Base-by-base conservation (phyloP, 2,113 vertebrate species). In the Chunga burmeisteri region DNA sequence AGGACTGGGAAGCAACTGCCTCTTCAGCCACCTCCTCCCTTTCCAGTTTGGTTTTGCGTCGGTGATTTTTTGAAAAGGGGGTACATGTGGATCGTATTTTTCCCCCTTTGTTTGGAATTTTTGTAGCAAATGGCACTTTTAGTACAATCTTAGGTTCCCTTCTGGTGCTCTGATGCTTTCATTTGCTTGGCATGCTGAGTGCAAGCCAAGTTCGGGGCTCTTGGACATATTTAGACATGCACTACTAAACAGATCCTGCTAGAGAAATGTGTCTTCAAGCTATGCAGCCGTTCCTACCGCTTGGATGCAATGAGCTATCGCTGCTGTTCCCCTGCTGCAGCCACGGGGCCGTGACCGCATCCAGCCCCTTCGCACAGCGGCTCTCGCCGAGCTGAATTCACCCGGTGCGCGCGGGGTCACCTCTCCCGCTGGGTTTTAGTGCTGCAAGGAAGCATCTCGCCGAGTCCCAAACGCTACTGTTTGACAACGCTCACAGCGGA, bases 191-290 rank as follows among this genome's bases (percentile, higher is more conserved):
- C 88, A 93, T 83, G 91, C 90, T 10, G 40, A 81, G 78, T 1
- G 10, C 59, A 66, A 88, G 96, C 95, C 94, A 96, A 95, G 90
- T 95, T 95, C 3, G 27, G 90, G 88, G 94, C 96, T 96, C 87
- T 88, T 96, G 90, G 94, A 95, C 95, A 92, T 97, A 96, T 96
- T 97, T 95, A 96, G 91, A 61, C 77, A 97, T 87, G 91, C 93
- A 30, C 96, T 81, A 75, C 81, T 87, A 22, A 93, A 68, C 94
- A 94, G 95, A 89, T 44, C 86, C 91, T 30, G 86, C 61, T 17
- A 29, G 68, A 85, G 95, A 96, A 94, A 86, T 61, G 15, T 86
- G 72, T 93, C 86, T 94, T 0, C 11, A 7, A 87, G 95, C 81
- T 6, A 36, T 4, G 65, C 96, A 55, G 88, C 75, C 86, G 4